These are phyloP conservation scores for Drosophila trichaetosa DNA, from an alignment of 2,888 invertebrate genomes.

Conservation along the genomic window DNA sequence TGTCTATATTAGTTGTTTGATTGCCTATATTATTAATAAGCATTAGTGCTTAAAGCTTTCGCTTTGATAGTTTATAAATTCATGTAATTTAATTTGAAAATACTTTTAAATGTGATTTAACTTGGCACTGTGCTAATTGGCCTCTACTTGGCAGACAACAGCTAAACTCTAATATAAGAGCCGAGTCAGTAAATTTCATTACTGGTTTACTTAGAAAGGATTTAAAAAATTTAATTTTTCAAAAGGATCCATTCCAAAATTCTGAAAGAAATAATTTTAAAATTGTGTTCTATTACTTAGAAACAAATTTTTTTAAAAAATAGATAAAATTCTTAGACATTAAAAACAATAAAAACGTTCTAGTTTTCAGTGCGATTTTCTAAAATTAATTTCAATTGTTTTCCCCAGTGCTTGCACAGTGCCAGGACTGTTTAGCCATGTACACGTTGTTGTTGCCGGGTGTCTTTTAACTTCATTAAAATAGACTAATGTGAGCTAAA, in stretches of 20 bases:
- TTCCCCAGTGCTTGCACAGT: conserved; percentile 44
- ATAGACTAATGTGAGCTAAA: conserved; percentile 45
- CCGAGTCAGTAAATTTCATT: no score
- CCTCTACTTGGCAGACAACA: neutral
- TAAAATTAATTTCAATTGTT: neutral
- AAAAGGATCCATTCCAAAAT: no score
- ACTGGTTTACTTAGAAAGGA: no score
- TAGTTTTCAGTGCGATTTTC: neutral
- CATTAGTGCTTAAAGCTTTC: neutral
- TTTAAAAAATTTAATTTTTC: no score
- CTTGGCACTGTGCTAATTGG: neutral
- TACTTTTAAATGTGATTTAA: neutral
- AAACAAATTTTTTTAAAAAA: no score
- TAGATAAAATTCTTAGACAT: no score
- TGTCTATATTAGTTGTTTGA: no score
- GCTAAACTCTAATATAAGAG: neutral
- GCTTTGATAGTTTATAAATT: neutral
- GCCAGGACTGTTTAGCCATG: conserved; percentile 43
- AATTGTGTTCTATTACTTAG: no score
- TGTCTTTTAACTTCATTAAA: conserved; percentile 74
- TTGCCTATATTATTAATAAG: no score
- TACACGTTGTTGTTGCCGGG: conserved; percentile 21
- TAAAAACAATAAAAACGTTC: no score
- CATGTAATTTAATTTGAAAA: neutral
- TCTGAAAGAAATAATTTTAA: no score